Base-by-base conservation (phyloP, 2,797 vertebrate genomes). In the Borostomias antarcticus region DNA sequence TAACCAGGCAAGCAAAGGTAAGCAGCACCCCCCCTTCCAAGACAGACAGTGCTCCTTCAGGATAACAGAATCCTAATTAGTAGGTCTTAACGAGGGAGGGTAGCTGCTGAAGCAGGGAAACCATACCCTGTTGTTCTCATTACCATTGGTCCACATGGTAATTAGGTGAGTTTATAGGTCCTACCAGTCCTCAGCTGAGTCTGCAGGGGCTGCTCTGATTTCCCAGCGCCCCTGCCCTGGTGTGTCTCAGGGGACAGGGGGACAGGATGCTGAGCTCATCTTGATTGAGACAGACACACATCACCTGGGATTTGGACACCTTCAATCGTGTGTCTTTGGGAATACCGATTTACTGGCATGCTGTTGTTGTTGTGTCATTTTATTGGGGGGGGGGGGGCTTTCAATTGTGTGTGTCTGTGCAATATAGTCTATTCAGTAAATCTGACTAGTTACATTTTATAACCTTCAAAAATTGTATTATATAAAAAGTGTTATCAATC, bases 231-330 rank as follows among this genome's bases (percentile, higher is more conserved):
- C 53, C 43, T 57, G 15, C n/a, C 48, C 7, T 40, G 3, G 3
- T 30, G 61, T 51, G 28, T 30, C 74, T n/a, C 75, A 70, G 68
- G 65, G 60, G 75, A 53, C n/a, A 57, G 23, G 15, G 4, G 25
- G 5, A 40, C 66, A 35, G 48, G 6, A 64, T 79, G 79, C 83
- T 74, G 76, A 76, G 5, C 69, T 78, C 72, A 54, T 73, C 74
- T 78, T 82, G 66, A 86, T 84, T 86, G 70, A 62, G 54, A 17
- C 10, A 10, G 40, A 13, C 25, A 64, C 51, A 19, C 17, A 2
- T 43, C 35, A 40, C 37, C 28, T 21, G 32, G 30, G 58, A 32
- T 21, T 17, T 25, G 26, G 23, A 59, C 23, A 19, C 28, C 32
- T 17, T 56, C 1, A 32, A 56, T 32, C 17, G 30, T 4, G 19